Base-by-base conservation (phyloP, 2,888 invertebrate genomes). In the Agonopterix alstromeriana region DNA sequence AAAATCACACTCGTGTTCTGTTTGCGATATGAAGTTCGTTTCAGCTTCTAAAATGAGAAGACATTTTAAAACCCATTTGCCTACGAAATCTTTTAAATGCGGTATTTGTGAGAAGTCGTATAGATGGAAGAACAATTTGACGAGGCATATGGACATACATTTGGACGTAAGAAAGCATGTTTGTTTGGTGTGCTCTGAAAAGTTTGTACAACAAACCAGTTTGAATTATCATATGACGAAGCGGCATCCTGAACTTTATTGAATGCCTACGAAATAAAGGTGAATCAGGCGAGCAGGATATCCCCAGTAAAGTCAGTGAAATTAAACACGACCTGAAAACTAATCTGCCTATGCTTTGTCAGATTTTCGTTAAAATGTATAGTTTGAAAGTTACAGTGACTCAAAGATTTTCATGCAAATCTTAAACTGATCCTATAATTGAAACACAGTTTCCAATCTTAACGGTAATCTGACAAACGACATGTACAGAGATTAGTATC, bases 201-300 rank as follows among this genome's bases (percentile, higher is more conserved):
- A 70, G 7, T 82, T 78, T 46, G 75, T 76, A 0, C 74, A 79
- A 36, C 54, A 53, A 35, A 49, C 63, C 2, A 73, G 72, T 17
- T 52, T 73, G 38, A 74, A 66, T 36, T 70, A 65, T 50, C 76
- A 78, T 47, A 57, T 72, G 5, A 55, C 49, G 10, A 73, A 53
- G 42, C 49, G 53, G 40, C 76, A 77, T 48, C 65, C 67, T 17
- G 17, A 17, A 17, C 2, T 17, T 17, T 17, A 2, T 17, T 17
- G 3, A 17, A 17, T 17, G 3, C 17, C 17, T 17, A 17, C 17
- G 17, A 17, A 17, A 17, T 17, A 3, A 17, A 17, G 17, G 17
- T 17, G 4, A 17, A 17, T 17, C 17, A 17, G 17, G 3, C 17
- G 17, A 17, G 17, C 2, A 2, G 17, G 17, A 3, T 17, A 17